Evolutionary conservation across 2,888 invertebrate species (phyloP).

Genomic region (Chrysolina haemoptera): DNA sequence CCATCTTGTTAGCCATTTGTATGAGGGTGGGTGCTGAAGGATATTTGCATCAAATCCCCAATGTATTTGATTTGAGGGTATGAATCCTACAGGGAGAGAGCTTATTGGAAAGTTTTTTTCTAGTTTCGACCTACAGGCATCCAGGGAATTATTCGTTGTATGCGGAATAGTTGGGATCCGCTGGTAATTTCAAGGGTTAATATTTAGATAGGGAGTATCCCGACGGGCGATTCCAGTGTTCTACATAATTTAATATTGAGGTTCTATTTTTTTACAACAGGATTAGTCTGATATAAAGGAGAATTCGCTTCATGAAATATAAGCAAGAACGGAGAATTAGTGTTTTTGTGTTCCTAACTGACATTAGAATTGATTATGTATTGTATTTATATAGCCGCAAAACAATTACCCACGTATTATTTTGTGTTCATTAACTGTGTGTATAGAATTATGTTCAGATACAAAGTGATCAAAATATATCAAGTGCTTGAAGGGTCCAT

Average conservation of each 20-base stretch:
- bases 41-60: constrained; percentile 44
- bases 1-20: constrained; percentile 38
- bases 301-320: not conserved
- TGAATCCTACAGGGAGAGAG: constrained; percentile 44
- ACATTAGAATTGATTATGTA: too few species aligned
- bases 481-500: too few species aligned
- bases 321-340: too few species aligned
- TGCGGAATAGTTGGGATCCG: constrained; percentile 9
- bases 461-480: too few species aligned
- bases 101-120: constrained; percentile 35
- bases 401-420: too few species aligned
- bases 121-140: constrained; percentile 34
- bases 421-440: too few species aligned
- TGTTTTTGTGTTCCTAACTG: too few species aligned
- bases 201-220: constrained; percentile 9
- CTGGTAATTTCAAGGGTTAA: constrained; percentile 12
- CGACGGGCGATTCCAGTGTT: not conserved
- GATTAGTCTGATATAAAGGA: not conserved
- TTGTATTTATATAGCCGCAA: too few species aligned
- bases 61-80: constrained; percentile 47
- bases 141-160: constrained; percentile 35
- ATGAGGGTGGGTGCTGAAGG: constrained; percentile 34
- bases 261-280: not conserved
- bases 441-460: too few species aligned
- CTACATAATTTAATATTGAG: not conserved